phyloP scores from a whole-genome alignment of 1,140 invertebrate genomes.

The Bombus cullumanus region DNA sequence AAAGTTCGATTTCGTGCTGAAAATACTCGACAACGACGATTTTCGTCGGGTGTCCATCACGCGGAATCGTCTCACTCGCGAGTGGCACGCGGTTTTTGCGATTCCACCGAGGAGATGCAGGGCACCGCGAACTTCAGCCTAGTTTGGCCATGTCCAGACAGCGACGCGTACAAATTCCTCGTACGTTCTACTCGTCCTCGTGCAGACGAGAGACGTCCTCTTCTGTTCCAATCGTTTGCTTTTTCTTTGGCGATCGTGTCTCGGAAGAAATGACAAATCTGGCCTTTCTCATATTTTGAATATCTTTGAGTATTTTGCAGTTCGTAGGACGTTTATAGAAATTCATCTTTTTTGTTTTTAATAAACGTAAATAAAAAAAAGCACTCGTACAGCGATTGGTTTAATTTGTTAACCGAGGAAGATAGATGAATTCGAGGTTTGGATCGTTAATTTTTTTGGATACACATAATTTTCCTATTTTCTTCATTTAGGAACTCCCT shows the following conservation, averaged over 20 bases:
- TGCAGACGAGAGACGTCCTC: not conserved
- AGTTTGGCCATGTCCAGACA: slow-evolving; percentile 68
- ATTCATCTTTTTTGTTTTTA: too few species aligned
- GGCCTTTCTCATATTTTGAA: not conserved
- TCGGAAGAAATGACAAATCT: slow-evolving; percentile 4
- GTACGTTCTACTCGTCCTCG: slow-evolving; percentile 21
- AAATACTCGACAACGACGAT: not conserved
- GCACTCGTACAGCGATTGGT: too few species aligned
- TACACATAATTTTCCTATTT: too few species aligned
- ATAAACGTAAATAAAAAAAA: too few species aligned
- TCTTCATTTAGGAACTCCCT: too few species aligned
- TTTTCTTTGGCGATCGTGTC: not conserved
- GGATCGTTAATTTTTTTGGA: too few species aligned
- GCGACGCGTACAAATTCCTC: slow-evolving; percentile 64
- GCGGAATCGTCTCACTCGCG: slow-evolving; percentile 47
- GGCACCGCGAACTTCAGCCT: slow-evolving; percentile 65
- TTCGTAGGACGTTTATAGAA: not conserved
- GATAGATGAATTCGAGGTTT: too few species aligned
- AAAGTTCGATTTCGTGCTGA: too few species aligned
- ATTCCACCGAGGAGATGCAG: slow-evolving; percentile 57
- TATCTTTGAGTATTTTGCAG: not conserved
- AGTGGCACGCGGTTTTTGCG: slow-evolving; percentile 60
- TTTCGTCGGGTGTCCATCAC: slow-evolving; percentile 14
- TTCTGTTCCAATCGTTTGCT: not conserved
- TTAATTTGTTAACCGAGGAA: too few species aligned